Percentiles rank a stretch among this genome's conserved stretches.
Evolutionary conservation across 2,888 invertebrate species (phyloP).

Genomic region (Sinhomidia bicolor): DNA sequence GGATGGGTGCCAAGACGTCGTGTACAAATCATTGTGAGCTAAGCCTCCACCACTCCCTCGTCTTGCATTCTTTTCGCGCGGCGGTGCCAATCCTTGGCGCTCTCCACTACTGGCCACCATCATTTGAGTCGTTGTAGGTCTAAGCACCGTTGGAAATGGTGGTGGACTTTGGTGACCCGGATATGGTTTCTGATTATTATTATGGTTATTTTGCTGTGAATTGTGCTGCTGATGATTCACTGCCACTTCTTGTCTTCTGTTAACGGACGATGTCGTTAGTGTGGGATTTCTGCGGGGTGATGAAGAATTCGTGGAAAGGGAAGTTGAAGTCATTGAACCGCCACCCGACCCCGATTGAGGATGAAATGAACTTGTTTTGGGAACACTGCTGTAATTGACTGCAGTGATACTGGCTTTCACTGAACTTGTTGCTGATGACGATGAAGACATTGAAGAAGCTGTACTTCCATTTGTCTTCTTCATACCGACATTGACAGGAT

Average conservation of each 20-base stretch:
- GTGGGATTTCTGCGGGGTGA: background rate
- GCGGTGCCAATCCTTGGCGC: background rate
- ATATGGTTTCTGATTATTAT: constrained; percentile 34
- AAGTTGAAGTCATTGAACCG: constrained; percentile 7
- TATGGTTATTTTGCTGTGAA: background rate
- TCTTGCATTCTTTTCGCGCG: background rate
- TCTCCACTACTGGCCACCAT: constrained; percentile 3
- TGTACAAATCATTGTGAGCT: constrained; percentile 66
- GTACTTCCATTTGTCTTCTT: constrained; percentile 35
- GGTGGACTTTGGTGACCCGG: constrained; percentile 43
- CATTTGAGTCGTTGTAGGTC: background rate
- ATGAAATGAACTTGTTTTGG: background rate
- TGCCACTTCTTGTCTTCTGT: constrained; percentile 10
- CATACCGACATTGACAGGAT: constrained; percentile 19
- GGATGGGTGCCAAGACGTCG: constrained; percentile 70
- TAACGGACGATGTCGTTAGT: constrained; percentile 3
- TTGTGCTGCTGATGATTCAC: constrained; percentile 28
- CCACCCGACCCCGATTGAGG: no score
- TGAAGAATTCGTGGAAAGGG: background rate
- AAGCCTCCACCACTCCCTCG: constrained; percentile 42
- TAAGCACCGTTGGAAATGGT: background rate
- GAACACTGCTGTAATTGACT: constrained; percentile 66
- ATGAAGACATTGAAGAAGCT: background rate
- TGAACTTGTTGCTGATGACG: constrained; percentile 65
- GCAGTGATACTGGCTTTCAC: constrained; percentile 66